phyloP scores from a whole-genome alignment of 2,797 vertebrate genomes.

The Tympanoctomys barrerae region DNA sequence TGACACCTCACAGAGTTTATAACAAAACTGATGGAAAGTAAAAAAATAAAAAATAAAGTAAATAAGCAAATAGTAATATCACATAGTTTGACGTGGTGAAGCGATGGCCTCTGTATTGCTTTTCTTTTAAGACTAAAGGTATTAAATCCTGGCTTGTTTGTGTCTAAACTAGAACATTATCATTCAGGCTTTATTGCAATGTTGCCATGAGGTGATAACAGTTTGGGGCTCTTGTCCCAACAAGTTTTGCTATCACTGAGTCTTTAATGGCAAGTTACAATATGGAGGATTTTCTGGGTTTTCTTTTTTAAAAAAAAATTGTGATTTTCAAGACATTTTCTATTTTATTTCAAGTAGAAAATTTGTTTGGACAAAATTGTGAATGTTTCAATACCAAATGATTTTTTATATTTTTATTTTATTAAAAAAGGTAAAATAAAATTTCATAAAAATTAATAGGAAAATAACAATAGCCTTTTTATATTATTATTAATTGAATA shows the following conservation, averaged over 20 bases:
- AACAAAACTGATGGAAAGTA: not conserved
- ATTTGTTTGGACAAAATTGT: not conserved
- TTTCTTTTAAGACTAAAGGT: not conserved
- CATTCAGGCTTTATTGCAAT: not conserved
- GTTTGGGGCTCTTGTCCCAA: not conserved
- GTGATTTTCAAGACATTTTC: not conserved
- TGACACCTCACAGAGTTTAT: not conserved
- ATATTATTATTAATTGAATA: not conserved
- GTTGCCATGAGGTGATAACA: not conserved
- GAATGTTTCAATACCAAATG: not conserved
- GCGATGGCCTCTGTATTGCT: not conserved
- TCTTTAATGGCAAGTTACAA: not conserved
- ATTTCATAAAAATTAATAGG: not conserved
- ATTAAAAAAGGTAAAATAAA: not conserved
- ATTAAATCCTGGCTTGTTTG: not conserved
- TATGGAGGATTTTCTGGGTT: not conserved
- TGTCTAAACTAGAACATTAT: not conserved
- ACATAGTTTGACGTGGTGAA: not conserved
- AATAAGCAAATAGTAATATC: not conserved
- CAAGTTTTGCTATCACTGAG: not conserved
- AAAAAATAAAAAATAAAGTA: not conserved
- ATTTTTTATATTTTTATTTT: not conserved
- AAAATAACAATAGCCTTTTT: not conserved
- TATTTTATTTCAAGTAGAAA: not conserved
- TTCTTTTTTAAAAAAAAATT: not conserved